A percentile compares a stretch with the other conserved stretches of the same genome.
Evolutionary conservation across 2,797 vertebrate genomes (phyloP).

Genomic region (Ataeniobius toweri): DNA sequence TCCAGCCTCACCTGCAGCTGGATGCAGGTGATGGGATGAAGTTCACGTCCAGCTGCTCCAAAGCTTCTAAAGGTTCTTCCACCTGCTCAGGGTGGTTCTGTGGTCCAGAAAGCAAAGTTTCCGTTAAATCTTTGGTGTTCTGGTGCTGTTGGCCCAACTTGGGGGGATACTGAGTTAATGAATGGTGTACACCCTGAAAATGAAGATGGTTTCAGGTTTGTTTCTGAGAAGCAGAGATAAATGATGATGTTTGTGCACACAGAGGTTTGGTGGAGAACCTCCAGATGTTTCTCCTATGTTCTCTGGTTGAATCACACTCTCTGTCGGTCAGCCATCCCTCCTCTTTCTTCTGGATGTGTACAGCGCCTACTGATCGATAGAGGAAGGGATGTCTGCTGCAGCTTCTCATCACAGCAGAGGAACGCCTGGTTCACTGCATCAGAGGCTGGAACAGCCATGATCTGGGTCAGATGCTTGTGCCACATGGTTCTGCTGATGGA

Average conservation of each 20-base stretch:
- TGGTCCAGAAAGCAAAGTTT: not conserved
- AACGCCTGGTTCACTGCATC: not conserved
- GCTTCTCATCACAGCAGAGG: slow-evolving; percentile 36
- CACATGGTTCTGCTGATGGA: too few species aligned
- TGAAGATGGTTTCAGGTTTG: not conserved
- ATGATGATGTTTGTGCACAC: too few species aligned
- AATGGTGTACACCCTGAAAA: not conserved
- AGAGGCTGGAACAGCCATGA: not conserved
- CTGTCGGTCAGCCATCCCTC: not conserved
- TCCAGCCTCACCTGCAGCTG: too few species aligned
- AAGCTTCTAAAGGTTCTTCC: not conserved
- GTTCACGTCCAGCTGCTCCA: not conserved
- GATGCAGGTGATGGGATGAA: not conserved
- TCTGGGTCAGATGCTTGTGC: too few species aligned
- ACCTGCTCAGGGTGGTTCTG: not conserved
- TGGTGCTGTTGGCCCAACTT: not conserved
- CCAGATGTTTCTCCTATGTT: not conserved
- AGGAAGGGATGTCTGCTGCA: slow-evolving; percentile 37
- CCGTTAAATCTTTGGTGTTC: not conserved
- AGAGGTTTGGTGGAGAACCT: not conserved
- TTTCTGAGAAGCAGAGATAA: not conserved
- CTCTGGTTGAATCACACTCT: not conserved
- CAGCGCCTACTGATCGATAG: slow-evolving; percentile 11
- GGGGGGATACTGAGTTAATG: too few species aligned
- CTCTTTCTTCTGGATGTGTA: slow-evolving; percentile 4